These are phyloP conservation scores for Graphium colonna DNA, from an alignment of 2,888 invertebrate genomes.

Conservation along the genomic window DNA sequence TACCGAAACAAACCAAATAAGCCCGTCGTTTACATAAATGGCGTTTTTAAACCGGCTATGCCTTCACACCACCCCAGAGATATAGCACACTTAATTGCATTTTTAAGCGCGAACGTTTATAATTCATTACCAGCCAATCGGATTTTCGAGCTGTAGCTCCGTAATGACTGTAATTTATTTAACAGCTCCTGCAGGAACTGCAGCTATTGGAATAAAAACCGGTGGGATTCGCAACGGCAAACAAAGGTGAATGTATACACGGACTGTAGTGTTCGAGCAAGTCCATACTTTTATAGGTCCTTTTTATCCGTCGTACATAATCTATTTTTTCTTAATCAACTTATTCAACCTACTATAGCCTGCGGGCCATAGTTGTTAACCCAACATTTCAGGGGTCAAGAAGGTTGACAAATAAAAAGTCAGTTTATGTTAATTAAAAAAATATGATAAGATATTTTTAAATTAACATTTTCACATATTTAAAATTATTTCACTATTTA, in stretches of 20 bases:
- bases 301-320: no score
- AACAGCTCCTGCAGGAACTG: conserved; percentile 20
- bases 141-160: conserved; percentile 21
- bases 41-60: neutral
- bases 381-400: no score
- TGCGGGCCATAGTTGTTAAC: no score
- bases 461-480: no score
- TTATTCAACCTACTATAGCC: no score
- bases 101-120: conserved; percentile 17
- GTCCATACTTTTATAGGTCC: neutral
- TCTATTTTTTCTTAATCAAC: no score
- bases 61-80: neutral
- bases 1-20: neutral
- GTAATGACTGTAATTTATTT: conserved; percentile 23
- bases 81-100: conserved; percentile 12
- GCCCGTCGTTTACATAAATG: neutral
- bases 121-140: conserved; percentile 20
- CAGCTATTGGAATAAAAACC: conserved; percentile 15
- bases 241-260: conserved; percentile 8
- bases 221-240: conserved; percentile 14
- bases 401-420: no score
- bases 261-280: neutral
- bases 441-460: no score
- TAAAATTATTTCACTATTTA: no score
- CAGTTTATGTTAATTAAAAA: no score